These are phyloP conservation scores for Metopolophium dirhodum DNA, from an alignment of 1,140 invertebrate species.

Conservation along the genomic window DNA sequence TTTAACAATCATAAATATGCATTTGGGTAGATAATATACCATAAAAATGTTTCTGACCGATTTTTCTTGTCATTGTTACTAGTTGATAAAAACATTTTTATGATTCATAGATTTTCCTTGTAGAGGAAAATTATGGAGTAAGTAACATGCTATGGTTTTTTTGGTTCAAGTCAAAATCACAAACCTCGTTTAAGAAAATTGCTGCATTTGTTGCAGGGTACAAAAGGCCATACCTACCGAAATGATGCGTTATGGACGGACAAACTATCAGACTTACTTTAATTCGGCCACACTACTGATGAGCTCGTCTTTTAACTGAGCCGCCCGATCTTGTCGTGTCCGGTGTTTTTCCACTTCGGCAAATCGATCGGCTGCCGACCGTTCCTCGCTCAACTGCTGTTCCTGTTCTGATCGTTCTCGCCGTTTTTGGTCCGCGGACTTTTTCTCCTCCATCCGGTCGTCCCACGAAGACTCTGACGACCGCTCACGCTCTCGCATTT, in stretches of 20 bases:
- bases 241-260: neutral
- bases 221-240: neutral
- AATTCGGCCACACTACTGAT: slow-evolving; percentile 14
- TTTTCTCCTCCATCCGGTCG: slow-evolving; percentile 32
- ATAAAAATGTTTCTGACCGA: too few species aligned
- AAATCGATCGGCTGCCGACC: neutral
- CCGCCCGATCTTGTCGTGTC: neutral
- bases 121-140: too few species aligned
- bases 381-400: neutral
- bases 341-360: slow-evolving; percentile 21
- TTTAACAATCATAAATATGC: too few species aligned
- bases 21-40: too few species aligned
- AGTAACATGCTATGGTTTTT: neutral
- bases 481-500: neutral
- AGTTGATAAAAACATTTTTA: too few species aligned
- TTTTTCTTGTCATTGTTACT: too few species aligned
- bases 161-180: neutral
- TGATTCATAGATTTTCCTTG: too few species aligned
- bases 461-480: slow-evolving; percentile 48
- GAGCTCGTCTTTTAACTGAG: neutral
- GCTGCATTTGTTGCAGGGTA: neutral
- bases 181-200: neutral
- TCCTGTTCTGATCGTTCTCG: neutral
- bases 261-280: neutral
- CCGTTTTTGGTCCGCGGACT: neutral